Base-by-base conservation (phyloP, 1,140 invertebrate genomes). In the Nomia melanderi region DNA sequence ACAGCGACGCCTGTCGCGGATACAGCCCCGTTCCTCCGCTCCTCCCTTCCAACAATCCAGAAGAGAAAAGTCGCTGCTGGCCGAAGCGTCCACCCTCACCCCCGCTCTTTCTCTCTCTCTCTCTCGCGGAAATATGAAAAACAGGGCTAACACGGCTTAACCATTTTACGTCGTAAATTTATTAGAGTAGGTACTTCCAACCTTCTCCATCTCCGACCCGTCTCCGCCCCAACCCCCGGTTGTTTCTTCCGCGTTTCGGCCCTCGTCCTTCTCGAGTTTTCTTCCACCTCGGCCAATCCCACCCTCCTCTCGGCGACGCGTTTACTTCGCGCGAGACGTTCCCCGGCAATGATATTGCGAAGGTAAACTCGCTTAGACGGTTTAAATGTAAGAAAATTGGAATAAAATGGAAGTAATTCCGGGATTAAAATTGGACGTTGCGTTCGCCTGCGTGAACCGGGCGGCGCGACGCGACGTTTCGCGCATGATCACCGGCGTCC, bases 51-150 rank as follows among this genome's bases (percentile, higher is more conserved):
- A n/a, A n/a, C n/a, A n/a, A n/a, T n/a, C 8, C 33, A 14, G 29
- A 17, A 27, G n/a, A 57, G 36, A 17, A 39, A 33, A 54, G 11
- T 12, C 36, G 7, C 25, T 65, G 71, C 47, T 65, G 47, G 44
- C 60, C 54, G 54, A 25, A 17, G 44, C 33, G 11, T 47, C 20
- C 41, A 25, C 41, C 41, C 59, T n/a, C n/a, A n/a, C 7, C 65
- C 44, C 25, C 31, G 25, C 27, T 33, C 41, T 56, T 20, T 47
- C 36, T 64, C 31, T 31, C 60, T 36, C 47, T 57, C 41, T 56
- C 78, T 69, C 72, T 85, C 84, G 84, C 90, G 91, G 91, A 92
- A 92, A 92, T 92, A 92, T 92, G 91, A 92, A 92, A 91, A 92
- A 91, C 90, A 88, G 88, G 89, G 88, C 88, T 91, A 91, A 92